Percentiles rank a stretch among this genome's conserved stretches.
These are phyloP conservation scores for Zelostemma sp. DNA, from an alignment of 1,140 invertebrate genomes.

Conservation along the genomic window DNA sequence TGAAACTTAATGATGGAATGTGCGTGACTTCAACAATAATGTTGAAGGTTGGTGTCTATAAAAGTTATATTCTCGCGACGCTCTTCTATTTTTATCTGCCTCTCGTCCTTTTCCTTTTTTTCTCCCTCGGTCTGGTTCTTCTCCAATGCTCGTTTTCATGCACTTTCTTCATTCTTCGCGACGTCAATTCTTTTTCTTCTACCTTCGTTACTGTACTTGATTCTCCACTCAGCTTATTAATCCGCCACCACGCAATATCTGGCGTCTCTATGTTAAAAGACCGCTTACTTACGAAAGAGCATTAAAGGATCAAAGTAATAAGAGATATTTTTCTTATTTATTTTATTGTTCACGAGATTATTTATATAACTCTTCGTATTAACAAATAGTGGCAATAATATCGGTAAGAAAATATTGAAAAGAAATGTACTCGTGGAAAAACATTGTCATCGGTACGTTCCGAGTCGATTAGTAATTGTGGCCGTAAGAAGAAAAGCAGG, in stretches of 20 bases:
- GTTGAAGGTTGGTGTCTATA: not conserved
- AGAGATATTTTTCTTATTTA: too few relatives aligned
- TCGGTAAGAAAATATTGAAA: not conserved
- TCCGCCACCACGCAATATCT: constrained; percentile 23
- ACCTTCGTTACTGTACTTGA: constrained; percentile 38
- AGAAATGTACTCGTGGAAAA: not conserved
- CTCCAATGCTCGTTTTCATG: constrained; percentile 3
- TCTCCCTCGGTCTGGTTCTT: constrained; percentile 8
- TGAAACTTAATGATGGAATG: constrained; percentile 3
- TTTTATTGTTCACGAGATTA: too few relatives aligned
- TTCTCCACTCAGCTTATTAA: constrained; percentile 52
- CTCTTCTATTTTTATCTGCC: constrained; percentile 4
- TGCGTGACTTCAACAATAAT: constrained; percentile 13
- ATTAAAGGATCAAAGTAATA: too few relatives aligned
- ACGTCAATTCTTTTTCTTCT: constrained; percentile 26
- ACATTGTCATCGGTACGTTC: not conserved
- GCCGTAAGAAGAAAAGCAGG: constrained; percentile 8
- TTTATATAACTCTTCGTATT: too few relatives aligned
- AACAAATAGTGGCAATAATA: too few relatives aligned
- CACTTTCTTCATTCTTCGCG: constrained; percentile 22
- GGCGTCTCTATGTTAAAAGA: too few relatives aligned
- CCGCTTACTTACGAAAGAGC: too few relatives aligned
- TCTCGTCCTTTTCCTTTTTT: constrained; percentile 8
- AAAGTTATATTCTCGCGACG: not conserved
- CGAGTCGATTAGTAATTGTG: constrained; percentile 4